Conservation (phyloP, 2,797 vertebrate species). For the Peromyscus nudipes region DNA sequence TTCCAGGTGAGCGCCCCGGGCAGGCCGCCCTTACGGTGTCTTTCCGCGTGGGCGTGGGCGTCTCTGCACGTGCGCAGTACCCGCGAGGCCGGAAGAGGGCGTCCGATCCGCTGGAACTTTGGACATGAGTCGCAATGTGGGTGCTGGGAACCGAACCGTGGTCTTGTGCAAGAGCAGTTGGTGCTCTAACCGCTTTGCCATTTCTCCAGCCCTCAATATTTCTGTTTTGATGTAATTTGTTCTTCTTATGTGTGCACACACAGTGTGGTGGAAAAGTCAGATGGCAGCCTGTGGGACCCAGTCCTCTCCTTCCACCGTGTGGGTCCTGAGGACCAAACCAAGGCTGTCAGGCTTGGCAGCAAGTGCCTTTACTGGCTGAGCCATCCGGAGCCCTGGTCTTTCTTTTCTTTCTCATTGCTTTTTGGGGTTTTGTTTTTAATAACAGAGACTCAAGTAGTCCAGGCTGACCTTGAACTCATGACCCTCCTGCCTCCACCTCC, state of each 20-base stretch:
- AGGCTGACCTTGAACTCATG: neutral
- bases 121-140: neutral
- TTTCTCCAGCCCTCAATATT: neutral
- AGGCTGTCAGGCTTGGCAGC: neutral
- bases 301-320: neutral
- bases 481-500: neutral
- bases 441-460: too few species aligned
- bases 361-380: neutral
- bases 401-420: too few species aligned
- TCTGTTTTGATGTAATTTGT: neutral
- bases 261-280: neutral
- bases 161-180: neutral
- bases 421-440: neutral
- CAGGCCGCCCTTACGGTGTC: neutral
- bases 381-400: neutral
- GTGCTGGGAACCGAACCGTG: neutral
- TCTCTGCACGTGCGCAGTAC: neutral
- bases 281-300: neutral
- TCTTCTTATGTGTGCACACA: neutral
- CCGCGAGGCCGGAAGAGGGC: neutral
- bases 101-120: neutral
- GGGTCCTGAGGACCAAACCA: neutral
- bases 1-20: slow-evolving; percentile 88
- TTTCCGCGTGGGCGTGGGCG: neutral
- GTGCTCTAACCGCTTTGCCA: neutral